These are phyloP conservation scores for Euthynnus affinis DNA, from an alignment of 2,797 vertebrate species.

Conservation along the genomic window DNA sequence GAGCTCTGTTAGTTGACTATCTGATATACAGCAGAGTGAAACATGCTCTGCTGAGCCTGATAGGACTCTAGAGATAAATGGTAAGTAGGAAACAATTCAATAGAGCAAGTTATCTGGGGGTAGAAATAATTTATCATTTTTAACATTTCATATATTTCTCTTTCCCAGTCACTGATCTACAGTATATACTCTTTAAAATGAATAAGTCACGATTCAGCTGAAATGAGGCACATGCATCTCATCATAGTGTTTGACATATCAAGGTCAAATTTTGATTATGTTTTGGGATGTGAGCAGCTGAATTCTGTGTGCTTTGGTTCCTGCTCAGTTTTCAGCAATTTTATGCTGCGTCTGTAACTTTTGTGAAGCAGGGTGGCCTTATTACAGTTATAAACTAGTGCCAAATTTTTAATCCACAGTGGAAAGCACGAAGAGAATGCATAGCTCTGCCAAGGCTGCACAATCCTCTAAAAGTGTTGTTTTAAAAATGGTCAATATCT, in stretches of 20 bases:
- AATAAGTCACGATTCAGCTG: constrained; percentile 16
- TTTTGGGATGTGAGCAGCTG: constrained; percentile 24
- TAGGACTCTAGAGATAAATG: constrained; percentile 47
- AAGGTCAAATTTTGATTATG: constrained; percentile 54
- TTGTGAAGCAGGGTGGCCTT: constrained; percentile 16
- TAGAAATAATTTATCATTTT: constrained; percentile 51
- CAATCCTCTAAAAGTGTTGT: background rate
- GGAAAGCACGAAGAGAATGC: constrained; percentile 6
- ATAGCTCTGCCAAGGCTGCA: constrained; percentile 6
- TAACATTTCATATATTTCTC: constrained; percentile 43
- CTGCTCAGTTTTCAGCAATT: constrained; percentile 27
- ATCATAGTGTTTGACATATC: constrained; percentile 49
- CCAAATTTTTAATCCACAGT: constrained; percentile 22
- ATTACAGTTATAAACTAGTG: constrained; percentile 17
- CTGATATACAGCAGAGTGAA: constrained; percentile 60
- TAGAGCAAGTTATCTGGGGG: constrained; percentile 45
- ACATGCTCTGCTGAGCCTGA: constrained; percentile 48
- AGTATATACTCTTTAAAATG: constrained; percentile 2
- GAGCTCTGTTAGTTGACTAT: constrained; percentile 44
- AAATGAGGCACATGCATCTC: constrained; percentile 36
- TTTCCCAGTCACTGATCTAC: constrained; percentile 16
- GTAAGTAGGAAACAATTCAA: constrained; percentile 48
- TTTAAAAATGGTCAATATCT: constrained; percentile 6
- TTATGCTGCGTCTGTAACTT: constrained; percentile 53
- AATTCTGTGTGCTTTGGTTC: constrained; percentile 36